A percentile compares a stretch with the other conserved stretches of the same genome.
These are phyloP conservation scores for Ornithorhynchus anatinus DNA, from an alignment of 2,113 vertebrate species.

Conservation along the genomic window DNA sequence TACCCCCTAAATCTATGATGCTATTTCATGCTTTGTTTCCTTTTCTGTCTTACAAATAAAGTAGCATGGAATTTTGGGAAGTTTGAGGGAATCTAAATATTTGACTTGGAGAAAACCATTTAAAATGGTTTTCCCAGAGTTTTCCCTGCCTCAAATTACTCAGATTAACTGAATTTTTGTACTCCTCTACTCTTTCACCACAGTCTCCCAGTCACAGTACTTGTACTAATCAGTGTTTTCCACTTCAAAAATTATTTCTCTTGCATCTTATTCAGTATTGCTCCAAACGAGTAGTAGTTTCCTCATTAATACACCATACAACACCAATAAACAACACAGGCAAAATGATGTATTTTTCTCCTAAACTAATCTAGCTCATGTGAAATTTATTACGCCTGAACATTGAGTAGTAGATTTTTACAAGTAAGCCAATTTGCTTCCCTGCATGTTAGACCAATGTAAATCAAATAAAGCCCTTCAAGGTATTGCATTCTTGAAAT, in stretches of 20 bases:
- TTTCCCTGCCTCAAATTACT: too few relatives aligned
- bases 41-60: too few relatives aligned
- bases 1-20: too few relatives aligned
- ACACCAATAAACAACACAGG: not conserved
- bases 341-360: not conserved
- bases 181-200: too few relatives aligned
- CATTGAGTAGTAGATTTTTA: not conserved
- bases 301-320: not conserved
- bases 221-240: too few relatives aligned
- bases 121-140: too few relatives aligned
- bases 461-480: not conserved
- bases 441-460: not conserved
- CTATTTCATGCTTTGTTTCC: too few relatives aligned
- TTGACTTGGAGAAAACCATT: too few relatives aligned
- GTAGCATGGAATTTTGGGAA: too few relatives aligned
- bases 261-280: not conserved
- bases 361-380: not conserved
- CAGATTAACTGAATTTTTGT: too few relatives aligned
- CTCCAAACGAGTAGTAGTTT: not conserved
- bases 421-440: not conserved
- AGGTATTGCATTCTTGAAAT: not conserved
- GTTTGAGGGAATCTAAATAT: too few relatives aligned
- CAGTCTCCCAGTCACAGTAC: too few relatives aligned
- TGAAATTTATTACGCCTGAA: constrained; percentile 2
- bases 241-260: not conserved